Conservation (phyloP, 1,140 invertebrate species). For the Matsumurasca onukii region DNA sequence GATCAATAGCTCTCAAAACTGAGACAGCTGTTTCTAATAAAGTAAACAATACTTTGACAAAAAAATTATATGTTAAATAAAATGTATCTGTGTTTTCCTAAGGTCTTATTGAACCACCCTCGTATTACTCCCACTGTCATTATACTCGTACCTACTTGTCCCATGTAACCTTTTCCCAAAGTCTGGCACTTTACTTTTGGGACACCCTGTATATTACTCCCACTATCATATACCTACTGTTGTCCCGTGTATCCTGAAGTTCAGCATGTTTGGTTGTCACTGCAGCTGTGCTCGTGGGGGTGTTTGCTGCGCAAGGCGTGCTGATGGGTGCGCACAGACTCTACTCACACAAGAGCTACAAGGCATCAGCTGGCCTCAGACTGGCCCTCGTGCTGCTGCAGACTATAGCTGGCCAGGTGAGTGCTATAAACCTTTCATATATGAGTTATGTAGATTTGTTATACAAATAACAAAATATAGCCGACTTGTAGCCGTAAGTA, state of each 20-base stretch:
- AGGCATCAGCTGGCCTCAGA: slow-evolving; percentile 52
- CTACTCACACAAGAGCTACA: not conserved
- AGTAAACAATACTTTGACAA: not conserved
- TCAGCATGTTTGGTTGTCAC: not conserved
- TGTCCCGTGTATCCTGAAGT: no score
- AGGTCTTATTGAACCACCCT: not conserved
- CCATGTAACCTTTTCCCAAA: no score
- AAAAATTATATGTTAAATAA: not conserved
- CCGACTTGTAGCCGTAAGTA: no score
- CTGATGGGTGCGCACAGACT: not conserved
- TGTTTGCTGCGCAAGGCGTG: not conserved
- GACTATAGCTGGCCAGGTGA: slow-evolving; percentile 42
- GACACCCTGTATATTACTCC: no score
- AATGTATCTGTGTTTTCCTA: not conserved
- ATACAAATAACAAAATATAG: no score
- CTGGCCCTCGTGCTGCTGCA: slow-evolving; percentile 50
- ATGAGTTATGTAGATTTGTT: no score
- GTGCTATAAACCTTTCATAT: no score
- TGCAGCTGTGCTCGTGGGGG: not conserved
- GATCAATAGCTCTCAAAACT: not conserved
- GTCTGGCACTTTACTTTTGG: no score
- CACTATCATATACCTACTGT: no score
- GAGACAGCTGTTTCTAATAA: not conserved
- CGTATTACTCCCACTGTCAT: no score
- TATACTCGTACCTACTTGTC: no score